phyloP scores from a whole-genome alignment of 1,140 invertebrate species.

The Drosophila gunungcola region DNA sequence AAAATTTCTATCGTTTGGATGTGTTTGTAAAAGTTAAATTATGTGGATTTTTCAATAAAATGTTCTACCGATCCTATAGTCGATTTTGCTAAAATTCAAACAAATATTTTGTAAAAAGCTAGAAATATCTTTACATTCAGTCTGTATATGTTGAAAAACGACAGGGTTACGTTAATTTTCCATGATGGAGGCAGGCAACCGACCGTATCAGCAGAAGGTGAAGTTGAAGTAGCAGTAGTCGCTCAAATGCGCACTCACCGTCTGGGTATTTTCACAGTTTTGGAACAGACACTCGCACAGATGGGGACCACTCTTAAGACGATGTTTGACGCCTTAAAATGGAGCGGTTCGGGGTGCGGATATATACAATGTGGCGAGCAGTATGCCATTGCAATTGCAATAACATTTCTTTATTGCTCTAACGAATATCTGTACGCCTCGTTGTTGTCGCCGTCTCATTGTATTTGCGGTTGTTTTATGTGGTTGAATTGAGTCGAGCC shows the following conservation, averaged over 20 bases:
- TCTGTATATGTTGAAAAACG: too few species aligned
- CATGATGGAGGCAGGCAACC: constrained; percentile 9
- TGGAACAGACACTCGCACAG: constrained; percentile 30
- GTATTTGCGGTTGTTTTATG: constrained; percentile 1
- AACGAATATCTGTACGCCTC: constrained; percentile 29
- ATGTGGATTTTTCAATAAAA: too few species aligned
- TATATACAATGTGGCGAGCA: constrained; percentile 60
- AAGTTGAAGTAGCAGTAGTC: constrained; percentile 43
- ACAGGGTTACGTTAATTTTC: neutral
- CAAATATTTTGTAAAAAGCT: too few species aligned
- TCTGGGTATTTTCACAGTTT: constrained; percentile 69
- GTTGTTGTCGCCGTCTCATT: constrained; percentile 15
- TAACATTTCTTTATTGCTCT: constrained; percentile 48
- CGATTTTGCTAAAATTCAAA: too few species aligned
- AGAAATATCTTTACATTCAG: too few species aligned
- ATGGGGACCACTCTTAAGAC: constrained; percentile 66
- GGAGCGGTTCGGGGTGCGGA: neutral
- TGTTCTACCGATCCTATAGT: too few species aligned
- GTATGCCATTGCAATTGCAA: constrained; percentile 68
- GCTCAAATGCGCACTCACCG: constrained; percentile 78
- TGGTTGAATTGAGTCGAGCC: constrained; percentile 20
- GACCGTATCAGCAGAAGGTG: constrained; percentile 23
- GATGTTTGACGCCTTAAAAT: constrained; percentile 48
- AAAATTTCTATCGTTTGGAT: too few species aligned
- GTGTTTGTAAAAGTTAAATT: too few species aligned